Percentiles rank a stretch among this genome's conserved stretches.
These are phyloP conservation scores for Parnassius glacialis DNA, from an alignment of 2,888 invertebrate genomes.

Conservation along the genomic window DNA sequence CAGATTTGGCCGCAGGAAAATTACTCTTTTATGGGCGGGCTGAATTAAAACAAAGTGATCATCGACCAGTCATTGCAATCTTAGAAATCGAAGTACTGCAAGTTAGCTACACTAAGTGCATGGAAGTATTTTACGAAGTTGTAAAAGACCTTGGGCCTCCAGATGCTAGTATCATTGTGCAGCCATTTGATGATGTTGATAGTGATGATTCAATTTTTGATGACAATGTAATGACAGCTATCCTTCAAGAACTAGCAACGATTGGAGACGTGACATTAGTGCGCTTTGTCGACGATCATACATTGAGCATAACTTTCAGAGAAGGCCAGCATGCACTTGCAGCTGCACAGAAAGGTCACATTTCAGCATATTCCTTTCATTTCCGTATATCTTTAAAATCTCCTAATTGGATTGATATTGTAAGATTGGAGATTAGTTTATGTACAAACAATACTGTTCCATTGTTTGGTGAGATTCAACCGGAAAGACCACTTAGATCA, in stretches of 20 bases:
- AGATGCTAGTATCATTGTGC: slow-evolving; percentile 94
- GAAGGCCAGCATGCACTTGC: slow-evolving; percentile 93
- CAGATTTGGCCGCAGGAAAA: slow-evolving; percentile 88
- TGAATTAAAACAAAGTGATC: slow-evolving; percentile 98
- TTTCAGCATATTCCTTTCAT: slow-evolving; percentile 84
- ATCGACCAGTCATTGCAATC: slow-evolving; percentile 96
- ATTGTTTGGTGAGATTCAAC: slow-evolving; percentile 77
- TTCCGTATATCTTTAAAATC: slow-evolving; percentile 89
- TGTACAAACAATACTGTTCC: slow-evolving; percentile 93
- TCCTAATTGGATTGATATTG: slow-evolving; percentile 90
- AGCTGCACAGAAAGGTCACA: slow-evolving; percentile 80
- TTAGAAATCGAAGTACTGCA: slow-evolving; percentile 93
- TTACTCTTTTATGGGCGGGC: slow-evolving; percentile 94
- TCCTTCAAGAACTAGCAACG: slow-evolving; percentile 90
- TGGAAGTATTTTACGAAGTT: slow-evolving; percentile 91
- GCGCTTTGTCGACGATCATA: slow-evolving; percentile 89
- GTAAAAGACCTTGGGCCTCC: slow-evolving; percentile 95
- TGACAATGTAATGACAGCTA: slow-evolving; percentile 88
- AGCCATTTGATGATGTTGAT: slow-evolving; percentile 59
- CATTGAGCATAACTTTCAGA: slow-evolving; percentile 95
- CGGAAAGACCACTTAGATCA: slow-evolving; percentile 63
- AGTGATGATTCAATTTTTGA: slow-evolving; percentile 85
- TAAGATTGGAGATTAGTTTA: slow-evolving; percentile 90
- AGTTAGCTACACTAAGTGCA: slow-evolving; percentile 88
- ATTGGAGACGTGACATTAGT: slow-evolving; percentile 95